phyloP scores from a whole-genome alignment of 92 coral and sea anemone species.

The Palythoa heliodiscus region DNA sequence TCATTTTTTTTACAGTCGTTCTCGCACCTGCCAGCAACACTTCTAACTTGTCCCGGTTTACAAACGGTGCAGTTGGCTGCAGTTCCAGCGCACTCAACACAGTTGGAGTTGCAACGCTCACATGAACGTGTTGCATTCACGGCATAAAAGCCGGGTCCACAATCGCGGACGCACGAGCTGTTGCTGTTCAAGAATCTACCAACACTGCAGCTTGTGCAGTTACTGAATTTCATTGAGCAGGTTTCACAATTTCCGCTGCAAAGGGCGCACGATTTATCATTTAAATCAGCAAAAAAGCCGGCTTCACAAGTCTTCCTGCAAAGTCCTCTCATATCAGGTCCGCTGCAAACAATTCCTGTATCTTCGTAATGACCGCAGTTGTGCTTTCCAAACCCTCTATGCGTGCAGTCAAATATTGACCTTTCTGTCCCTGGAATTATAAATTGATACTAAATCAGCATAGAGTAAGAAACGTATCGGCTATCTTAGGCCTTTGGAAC shows the following conservation, averaged over 20 bases:
- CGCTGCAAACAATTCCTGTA: constrained; percentile 75
- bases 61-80: constrained; percentile 66
- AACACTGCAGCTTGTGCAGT: constrained; percentile 63
- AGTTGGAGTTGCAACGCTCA: constrained; percentile 42
- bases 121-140: constrained; percentile 52
- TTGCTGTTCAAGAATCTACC: constrained; percentile 34
- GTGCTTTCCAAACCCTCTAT: constrained; percentile 71
- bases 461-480: too few relatives aligned
- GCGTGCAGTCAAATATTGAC: constrained; percentile 65
- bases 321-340: constrained; percentile 63
- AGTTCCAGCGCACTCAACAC: constrained; percentile 55
- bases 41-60: constrained; percentile 19
- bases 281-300: not conserved
- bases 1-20: constrained; percentile 29
- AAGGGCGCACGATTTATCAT: constrained; percentile 49
- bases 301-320: constrained; percentile 18
- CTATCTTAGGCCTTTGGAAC: too few relatives aligned
- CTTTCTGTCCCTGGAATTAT: constrained; percentile 58
- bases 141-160: constrained; percentile 66
- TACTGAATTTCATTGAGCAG: constrained; percentile 47
- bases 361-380: constrained; percentile 88
- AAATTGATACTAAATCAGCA: too few relatives aligned
- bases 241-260: constrained; percentile 72
- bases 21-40: constrained; percentile 38
- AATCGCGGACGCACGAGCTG: constrained; percentile 62